Conservation (phyloP, 37 sponge, comb jelly and placozoan genomes). For the Crambe crambe region DNA sequence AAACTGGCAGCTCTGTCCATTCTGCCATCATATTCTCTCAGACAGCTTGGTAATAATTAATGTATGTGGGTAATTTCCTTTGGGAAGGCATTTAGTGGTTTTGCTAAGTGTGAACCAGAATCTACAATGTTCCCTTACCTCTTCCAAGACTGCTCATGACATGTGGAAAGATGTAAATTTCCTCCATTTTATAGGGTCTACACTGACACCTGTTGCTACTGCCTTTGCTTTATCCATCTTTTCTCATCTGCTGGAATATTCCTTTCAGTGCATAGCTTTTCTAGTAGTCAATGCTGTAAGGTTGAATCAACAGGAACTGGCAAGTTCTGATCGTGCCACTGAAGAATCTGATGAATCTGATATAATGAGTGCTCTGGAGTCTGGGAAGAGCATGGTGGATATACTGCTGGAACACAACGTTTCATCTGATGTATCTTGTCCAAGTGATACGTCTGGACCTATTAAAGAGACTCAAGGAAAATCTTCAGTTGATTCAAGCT, state of each 20-base stretch:
- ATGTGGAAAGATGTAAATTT: too few species aligned
- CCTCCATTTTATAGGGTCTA: conserved; percentile 58
- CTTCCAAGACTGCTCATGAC: not conserved
- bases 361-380: not conserved
- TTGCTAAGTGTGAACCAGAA: too few species aligned
- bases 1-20: conserved; percentile 65
- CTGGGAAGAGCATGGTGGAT: conserved; percentile 5
- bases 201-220: conserved; percentile 60
- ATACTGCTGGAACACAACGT: conserved; percentile 9
- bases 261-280: conserved; percentile 5
- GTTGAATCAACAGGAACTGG: not conserved
- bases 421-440: not conserved
- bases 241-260: conserved; percentile 41
- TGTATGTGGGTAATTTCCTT: not conserved
- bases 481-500: not conserved
- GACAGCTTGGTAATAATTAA: conserved; percentile 77
- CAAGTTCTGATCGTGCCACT: not conserved
- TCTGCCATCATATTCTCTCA: conserved; percentile 77
- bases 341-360: not conserved
- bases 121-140: not conserved
- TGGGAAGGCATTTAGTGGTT: too few species aligned
- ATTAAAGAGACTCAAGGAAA: not conserved
- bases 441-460: not conserved
- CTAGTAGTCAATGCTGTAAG: not conserved
- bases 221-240: conserved; percentile 84